Evolutionary conservation across 2,113 vertebrate species (phyloP).

Genomic region (Cinclus mexicanus): DNA sequence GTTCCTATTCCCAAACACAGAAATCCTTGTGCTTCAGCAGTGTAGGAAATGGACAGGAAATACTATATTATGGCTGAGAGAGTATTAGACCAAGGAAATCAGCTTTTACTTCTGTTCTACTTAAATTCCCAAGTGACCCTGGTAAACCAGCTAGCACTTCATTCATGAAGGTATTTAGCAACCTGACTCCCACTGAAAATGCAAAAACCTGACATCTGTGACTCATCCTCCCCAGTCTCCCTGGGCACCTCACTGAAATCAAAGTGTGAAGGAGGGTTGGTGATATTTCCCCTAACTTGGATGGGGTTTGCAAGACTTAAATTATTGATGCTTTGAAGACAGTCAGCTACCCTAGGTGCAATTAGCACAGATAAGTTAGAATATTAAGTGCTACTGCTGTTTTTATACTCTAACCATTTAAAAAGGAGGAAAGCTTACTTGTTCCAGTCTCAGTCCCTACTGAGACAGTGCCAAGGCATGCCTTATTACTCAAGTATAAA

Average conservation of each 20-base stretch:
- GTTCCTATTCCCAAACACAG: background rate
- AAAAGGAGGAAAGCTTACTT: background rate
- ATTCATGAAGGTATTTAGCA: background rate
- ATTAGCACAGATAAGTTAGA: background rate
- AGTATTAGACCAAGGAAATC: background rate
- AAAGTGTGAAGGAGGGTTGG: background rate
- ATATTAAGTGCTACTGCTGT: background rate
- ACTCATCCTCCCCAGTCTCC: background rate
- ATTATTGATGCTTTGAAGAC: background rate
- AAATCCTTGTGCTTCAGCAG: background rate
- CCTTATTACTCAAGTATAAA: background rate
- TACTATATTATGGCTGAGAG: background rate
- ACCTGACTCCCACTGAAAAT: background rate
- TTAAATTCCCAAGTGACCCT: background rate
- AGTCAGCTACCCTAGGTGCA: background rate
- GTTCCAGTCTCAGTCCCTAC: background rate
- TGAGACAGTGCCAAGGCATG: background rate
- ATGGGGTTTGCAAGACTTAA: background rate
- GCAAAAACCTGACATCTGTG: background rate
- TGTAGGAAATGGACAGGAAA: background rate
- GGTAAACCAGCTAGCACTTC: background rate
- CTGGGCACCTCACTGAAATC: background rate
- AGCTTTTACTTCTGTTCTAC: background rate
- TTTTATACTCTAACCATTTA: background rate
- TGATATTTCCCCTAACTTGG: background rate